Evolutionary conservation across 2,888 invertebrate species (phyloP).

Genomic region (Vannuccia rotundouncinata): DNA sequence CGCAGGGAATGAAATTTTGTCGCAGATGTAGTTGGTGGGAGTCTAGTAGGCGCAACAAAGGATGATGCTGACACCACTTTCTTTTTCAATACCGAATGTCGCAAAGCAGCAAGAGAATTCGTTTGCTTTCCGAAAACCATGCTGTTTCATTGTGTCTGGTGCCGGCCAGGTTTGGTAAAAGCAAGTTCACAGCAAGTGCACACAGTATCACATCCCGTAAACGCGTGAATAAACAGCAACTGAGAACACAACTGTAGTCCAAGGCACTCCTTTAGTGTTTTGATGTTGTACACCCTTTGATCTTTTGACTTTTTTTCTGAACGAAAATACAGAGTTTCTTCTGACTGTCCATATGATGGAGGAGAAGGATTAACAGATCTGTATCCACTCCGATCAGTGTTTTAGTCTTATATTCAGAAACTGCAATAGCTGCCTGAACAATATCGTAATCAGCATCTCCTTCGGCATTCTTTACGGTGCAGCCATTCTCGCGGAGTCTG

Average conservation of each 20-base stretch:
- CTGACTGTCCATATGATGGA: slow-evolving; percentile 8
- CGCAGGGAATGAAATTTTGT: slow-evolving; percentile 33
- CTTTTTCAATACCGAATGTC: slow-evolving; percentile 26
- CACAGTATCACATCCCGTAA: slow-evolving; percentile 39
- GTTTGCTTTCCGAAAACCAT: slow-evolving; percentile 29
- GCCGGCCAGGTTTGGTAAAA: background rate
- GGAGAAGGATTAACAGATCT: slow-evolving; percentile 37
- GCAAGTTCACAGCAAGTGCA: background rate
- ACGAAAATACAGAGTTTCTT: background rate
- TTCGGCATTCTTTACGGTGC: slow-evolving; percentile 34
- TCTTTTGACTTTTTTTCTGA: background rate
- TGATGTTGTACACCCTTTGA: slow-evolving; percentile 11
- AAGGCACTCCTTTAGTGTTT: background rate
- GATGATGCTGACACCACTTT: slow-evolving; percentile 30
- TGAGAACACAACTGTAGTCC: slow-evolving; percentile 28
- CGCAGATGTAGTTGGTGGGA: slow-evolving; percentile 36
- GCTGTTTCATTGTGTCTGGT: background rate
- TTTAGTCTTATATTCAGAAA: slow-evolving; percentile 19
- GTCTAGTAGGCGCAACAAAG: slow-evolving; percentile 31
- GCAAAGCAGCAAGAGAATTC: slow-evolving; percentile 14
- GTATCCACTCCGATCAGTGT: slow-evolving; percentile 38
- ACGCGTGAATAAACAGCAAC: slow-evolving; percentile 37
- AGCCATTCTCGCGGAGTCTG: slow-evolving; percentile 34
- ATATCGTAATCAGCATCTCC: slow-evolving; percentile 39
- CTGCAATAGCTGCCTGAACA: background rate